Evolutionary conservation across 1,140 invertebrate genomes (phyloP).

Genomic region (Pachyrhynchus sulphureomaculatus): DNA sequence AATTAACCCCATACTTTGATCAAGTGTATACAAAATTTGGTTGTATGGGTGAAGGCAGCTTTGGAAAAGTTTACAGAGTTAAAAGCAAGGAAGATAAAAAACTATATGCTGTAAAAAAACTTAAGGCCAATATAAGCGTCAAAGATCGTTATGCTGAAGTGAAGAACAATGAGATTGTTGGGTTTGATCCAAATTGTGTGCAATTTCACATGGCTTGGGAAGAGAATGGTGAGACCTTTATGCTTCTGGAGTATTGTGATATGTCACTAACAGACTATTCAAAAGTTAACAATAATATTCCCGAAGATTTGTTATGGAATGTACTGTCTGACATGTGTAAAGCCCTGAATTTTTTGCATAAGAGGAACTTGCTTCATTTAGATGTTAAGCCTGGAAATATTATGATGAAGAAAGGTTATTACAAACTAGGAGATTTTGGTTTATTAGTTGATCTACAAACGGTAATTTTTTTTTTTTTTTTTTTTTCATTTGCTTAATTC

Average conservation of each 20-base stretch:
- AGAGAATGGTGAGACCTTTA: conserved; percentile 67
- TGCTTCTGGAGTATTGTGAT: conserved; percentile 72
- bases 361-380: conserved; percentile 65
- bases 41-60: conserved; percentile 71
- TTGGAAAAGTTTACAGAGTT: conserved; percentile 73
- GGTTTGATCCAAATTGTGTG: conserved; percentile 68
- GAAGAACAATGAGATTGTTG: conserved; percentile 67
- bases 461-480: conserved; percentile 51
- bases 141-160: conserved; percentile 68
- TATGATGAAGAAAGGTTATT: conserved; percentile 61
- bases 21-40: conserved; percentile 65
- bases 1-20: conserved; percentile 56
- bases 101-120: conserved; percentile 66
- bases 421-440: conserved; percentile 76
- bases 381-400: conserved; percentile 81
- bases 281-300: conserved; percentile 50
- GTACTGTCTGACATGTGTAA: conserved; percentile 50
- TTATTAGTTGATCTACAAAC: conserved; percentile 66
- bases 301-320: conserved; percentile 52
- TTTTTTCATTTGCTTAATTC: too few species aligned
- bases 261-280: conserved; percentile 55
- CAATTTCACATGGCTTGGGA: conserved; percentile 73
- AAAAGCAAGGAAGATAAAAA: conserved; percentile 64
- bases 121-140: conserved; percentile 62
- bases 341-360: conserved; percentile 38